These are phyloP conservation scores for Botia almorhae DNA, from an alignment of 2,797 vertebrate genomes.

Conservation along the genomic window DNA sequence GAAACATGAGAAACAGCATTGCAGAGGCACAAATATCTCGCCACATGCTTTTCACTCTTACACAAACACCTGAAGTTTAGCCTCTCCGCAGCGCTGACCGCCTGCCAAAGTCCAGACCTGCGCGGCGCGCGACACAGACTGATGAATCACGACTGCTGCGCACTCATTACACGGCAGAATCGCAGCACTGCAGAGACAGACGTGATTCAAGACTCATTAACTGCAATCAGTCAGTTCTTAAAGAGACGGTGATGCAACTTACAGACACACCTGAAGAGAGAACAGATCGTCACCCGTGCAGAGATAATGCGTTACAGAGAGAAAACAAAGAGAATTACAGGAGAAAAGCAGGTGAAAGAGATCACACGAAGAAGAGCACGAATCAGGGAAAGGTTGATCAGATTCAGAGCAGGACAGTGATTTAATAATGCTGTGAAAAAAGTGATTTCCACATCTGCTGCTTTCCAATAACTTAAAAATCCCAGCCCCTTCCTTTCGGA, in stretches of 20 bases:
- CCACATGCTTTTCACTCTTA: constrained; percentile 37
- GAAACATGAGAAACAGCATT: constrained; percentile 4
- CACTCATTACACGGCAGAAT: constrained; percentile 56
- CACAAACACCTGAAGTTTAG: constrained; percentile 52
- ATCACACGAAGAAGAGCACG: no score
- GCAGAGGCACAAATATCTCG: constrained; percentile 4
- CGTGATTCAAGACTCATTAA: constrained; percentile 79
- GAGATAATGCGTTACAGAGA: neutral
- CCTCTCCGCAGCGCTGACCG: constrained; percentile 22
- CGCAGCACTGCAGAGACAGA: constrained; percentile 67
- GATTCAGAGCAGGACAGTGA: no score
- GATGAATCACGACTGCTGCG: constrained; percentile 72
- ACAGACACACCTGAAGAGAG: constrained; percentile 63
- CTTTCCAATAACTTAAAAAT: constrained; percentile 82
- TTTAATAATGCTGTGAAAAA: constrained; percentile 11
- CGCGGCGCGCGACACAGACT: constrained; percentile 58
- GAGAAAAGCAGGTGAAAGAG: no score
- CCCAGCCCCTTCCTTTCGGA: constrained; percentile 80
- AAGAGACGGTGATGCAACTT: constrained; percentile 74
- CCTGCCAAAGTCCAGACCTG: no score
- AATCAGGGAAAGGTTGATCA: no score
- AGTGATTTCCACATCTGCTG: constrained; percentile 76
- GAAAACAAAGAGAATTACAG: neutral
- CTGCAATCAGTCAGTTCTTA: constrained; percentile 77
- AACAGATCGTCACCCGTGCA: constrained; percentile 15